These are phyloP conservation scores for Synergus umbraculus DNA, from an alignment of 2,888 invertebrate species.

Conservation along the genomic window DNA sequence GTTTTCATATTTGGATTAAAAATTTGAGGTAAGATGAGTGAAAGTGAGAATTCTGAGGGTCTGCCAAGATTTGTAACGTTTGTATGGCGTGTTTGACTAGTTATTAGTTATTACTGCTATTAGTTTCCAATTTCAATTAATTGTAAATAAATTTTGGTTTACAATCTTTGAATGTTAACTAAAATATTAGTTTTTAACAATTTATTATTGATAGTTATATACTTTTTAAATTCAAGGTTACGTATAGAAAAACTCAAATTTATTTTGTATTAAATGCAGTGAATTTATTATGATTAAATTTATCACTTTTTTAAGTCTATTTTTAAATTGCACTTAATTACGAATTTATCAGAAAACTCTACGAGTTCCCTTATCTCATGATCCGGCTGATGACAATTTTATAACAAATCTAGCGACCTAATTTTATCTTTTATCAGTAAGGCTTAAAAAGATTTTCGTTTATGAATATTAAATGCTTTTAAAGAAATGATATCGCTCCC, in stretches of 20 bases:
- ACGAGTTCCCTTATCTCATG: background rate
- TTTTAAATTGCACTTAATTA: background rate
- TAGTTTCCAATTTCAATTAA: background rate
- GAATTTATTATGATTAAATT: background rate
- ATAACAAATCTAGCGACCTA: constrained; percentile 33
- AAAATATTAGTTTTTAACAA: background rate
- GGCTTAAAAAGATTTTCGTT: constrained; percentile 10
- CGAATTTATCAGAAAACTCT: background rate
- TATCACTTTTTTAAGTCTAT: background rate
- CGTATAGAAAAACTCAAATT: background rate
- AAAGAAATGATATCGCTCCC: background rate
- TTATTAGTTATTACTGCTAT: background rate
- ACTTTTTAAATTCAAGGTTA: background rate
- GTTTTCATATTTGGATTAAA: background rate
- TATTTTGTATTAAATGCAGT: background rate
- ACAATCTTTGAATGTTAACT: background rate
- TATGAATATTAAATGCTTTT: constrained; percentile 5
- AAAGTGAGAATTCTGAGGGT: background rate
- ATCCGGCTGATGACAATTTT: constrained; percentile 18
- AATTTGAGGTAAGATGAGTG: background rate
- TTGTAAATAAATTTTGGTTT: background rate
- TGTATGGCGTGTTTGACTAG: background rate
- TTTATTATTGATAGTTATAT: background rate
- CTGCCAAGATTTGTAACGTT: background rate
- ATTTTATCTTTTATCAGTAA: constrained; percentile 23